Evolutionary conservation across 2,113 vertebrate species (phyloP).

Genomic region (Gnathonemus echidnorhynchus): DNA sequence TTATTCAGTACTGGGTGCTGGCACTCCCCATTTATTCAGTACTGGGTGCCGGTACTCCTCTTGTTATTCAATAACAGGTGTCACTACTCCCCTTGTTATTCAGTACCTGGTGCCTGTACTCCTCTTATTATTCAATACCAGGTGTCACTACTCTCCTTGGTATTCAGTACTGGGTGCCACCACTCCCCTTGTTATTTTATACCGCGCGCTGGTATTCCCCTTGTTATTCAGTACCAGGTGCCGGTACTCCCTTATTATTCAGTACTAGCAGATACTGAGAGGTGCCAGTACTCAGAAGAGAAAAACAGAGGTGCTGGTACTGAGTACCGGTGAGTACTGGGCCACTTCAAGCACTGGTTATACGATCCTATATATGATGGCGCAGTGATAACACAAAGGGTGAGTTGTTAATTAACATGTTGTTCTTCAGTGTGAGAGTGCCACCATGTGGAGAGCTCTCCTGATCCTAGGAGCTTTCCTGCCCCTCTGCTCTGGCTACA

Average conservation of each 20-base stretch:
- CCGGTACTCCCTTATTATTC: not conserved
- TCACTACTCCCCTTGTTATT: no score
- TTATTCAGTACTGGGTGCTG: no score
- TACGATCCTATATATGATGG: not conserved
- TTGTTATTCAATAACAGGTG: no score
- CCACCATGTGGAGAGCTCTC: not conserved
- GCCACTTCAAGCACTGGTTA: not conserved
- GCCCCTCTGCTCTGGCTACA: constrained; percentile 26
- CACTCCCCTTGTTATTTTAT: no score
- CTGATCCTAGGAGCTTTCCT: not conserved
- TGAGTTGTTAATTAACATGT: not conserved
- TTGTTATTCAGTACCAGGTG: no score
- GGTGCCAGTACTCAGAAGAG: not conserved
- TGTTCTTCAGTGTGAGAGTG: not conserved
- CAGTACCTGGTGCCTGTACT: no score
- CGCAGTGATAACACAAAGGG: not conserved
- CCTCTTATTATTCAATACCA: no score
- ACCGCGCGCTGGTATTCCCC: no score
- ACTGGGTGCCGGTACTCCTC: no score
- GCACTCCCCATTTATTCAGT: no score
- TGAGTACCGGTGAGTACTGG: not conserved
- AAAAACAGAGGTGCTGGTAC: not conserved
- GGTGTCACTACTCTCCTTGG: no score
- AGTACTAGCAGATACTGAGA: not conserved
- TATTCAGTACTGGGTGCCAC: not conserved